Conservation (phyloP, 2,888 invertebrate genomes). For the Papilio gigon region DNA sequence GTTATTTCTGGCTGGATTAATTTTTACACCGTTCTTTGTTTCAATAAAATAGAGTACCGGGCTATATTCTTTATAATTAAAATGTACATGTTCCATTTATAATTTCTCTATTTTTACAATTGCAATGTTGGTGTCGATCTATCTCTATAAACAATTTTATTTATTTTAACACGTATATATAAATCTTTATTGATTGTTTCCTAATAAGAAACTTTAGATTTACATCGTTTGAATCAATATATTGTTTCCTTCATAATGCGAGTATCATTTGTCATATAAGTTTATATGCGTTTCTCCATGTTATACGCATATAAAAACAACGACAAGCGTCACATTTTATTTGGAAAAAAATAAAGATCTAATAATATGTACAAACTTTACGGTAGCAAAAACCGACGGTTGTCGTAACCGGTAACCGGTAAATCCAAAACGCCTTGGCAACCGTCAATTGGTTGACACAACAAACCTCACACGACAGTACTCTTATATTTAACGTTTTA, state of each 20-base stretch:
- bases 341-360: too few relatives aligned
- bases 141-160: background rate
- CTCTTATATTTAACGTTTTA: constrained; percentile 23
- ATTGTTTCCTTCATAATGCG: background rate
- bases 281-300: too few relatives aligned
- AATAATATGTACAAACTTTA: background rate
- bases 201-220: background rate
- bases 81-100: background rate
- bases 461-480: constrained; percentile 25
- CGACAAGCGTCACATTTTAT: too few relatives aligned
- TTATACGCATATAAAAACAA: too few relatives aligned
- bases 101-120: constrained; percentile 1
- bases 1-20: background rate
- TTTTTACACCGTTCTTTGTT: background rate
- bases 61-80: background rate
- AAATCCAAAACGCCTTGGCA: constrained; percentile 22
- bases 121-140: background rate
- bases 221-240: background rate
- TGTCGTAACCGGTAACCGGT: constrained; percentile 4
- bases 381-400: background rate
- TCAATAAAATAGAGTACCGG: background rate
- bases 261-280: too few relatives aligned
- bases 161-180: background rate
- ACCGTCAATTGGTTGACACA: constrained; percentile 28
- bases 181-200: background rate